phyloP scores from a whole-genome alignment of 2,113 vertebrate species.

The Rhombomys opimus region DNA sequence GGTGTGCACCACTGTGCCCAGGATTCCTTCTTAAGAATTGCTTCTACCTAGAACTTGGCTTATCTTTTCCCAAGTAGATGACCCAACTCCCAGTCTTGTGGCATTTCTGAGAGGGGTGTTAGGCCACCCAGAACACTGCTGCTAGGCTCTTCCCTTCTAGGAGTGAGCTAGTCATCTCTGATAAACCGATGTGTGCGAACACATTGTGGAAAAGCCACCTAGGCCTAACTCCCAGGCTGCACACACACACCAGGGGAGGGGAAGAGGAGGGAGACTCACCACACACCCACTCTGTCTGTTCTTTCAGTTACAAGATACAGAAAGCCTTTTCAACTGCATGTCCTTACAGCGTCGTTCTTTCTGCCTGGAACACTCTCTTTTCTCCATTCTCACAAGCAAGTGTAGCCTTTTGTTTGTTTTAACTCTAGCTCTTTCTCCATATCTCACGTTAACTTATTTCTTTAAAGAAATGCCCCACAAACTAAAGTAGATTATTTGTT shows the following conservation, averaged over 20 bases:
- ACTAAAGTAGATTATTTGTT: background rate
- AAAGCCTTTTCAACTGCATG: background rate
- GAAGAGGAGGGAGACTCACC: background rate
- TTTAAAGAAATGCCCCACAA: background rate
- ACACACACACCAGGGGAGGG: background rate
- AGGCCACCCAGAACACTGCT: background rate
- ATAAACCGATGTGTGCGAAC: background rate
- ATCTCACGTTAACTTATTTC: background rate
- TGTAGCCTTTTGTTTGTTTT: background rate
- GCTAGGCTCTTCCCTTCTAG: background rate
- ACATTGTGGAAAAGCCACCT: background rate
- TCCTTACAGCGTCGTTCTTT: background rate
- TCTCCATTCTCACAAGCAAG: background rate
- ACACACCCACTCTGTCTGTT: background rate
- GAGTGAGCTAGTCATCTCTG: background rate
- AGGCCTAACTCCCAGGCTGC: background rate
- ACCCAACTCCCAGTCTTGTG: background rate
- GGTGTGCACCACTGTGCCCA: too few relatives aligned
- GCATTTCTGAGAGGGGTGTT: background rate
- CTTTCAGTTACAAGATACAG: background rate
- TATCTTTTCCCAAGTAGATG: background rate
- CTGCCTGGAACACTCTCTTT: too few relatives aligned
- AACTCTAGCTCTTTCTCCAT: background rate
- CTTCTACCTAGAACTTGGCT: background rate
- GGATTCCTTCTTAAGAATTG: background rate